A percentile compares a stretch with the other conserved stretches of the same genome.
phyloP scores from a whole-genome alignment of 2,797 vertebrate genomes.

The Corythornis leucogaster region DNA sequence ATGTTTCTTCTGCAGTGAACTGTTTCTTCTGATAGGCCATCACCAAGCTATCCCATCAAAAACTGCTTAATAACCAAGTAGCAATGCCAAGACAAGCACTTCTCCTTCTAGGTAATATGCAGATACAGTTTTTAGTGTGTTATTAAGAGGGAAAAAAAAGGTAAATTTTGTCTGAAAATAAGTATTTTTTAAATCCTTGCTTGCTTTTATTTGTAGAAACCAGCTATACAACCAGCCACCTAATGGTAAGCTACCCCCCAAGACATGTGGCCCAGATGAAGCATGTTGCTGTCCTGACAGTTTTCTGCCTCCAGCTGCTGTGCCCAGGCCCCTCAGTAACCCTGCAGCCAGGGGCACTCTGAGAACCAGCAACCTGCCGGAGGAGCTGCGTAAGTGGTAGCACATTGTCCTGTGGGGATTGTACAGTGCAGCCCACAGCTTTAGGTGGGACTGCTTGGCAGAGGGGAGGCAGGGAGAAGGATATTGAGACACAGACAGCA shows the following conservation, averaged over 20 bases:
- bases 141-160: not conserved
- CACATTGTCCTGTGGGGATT: slow-evolving; percentile 10
- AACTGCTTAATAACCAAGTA: not conserved
- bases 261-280: not conserved
- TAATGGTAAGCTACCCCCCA: slow-evolving; percentile 29
- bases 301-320: slow-evolving; percentile 48
- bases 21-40: not conserved
- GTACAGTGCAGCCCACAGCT: not conserved
- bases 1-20: not conserved
- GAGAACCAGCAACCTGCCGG: slow-evolving; percentile 88
- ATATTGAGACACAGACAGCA: not conserved
- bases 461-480: not conserved
- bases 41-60: not conserved
- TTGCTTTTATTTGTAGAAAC: slow-evolving; percentile 64
- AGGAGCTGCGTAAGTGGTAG: slow-evolving; percentile 88
- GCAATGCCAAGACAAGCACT: not conserved
- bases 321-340: slow-evolving; percentile 70
- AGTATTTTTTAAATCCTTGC: not conserved
- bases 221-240: slow-evolving; percentile 53
- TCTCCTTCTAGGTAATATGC: not conserved
- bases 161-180: not conserved
- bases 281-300: slow-evolving; percentile 54
- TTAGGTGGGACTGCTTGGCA: not conserved
- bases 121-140: not conserved
- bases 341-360: slow-evolving; percentile 78